These are phyloP conservation scores for Oplegnathus fasciatus DNA, from an alignment of 2,113 vertebrate species.

Conservation along the genomic window DNA sequence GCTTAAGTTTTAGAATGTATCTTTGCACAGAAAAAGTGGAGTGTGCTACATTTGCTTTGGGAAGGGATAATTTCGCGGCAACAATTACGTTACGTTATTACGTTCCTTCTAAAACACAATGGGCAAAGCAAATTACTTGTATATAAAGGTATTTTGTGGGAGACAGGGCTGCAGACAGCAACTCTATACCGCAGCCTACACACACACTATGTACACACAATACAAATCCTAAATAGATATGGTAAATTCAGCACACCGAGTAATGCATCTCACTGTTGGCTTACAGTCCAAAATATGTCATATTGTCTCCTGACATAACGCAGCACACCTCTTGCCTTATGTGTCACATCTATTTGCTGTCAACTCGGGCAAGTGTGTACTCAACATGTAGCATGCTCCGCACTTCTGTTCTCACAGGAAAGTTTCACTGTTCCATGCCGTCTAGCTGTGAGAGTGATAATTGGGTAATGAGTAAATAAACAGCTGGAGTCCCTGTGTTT, in stretches of 20 bases:
- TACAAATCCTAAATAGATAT: conserved; percentile 51
- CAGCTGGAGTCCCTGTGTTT: conserved; percentile 66
- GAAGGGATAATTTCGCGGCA: neutral
- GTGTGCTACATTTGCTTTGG: neutral
- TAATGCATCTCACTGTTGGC: conserved; percentile 62
- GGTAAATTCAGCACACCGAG: conserved; percentile 50
- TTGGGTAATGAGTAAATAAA: conserved; percentile 82
- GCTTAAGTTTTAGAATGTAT: neutral
- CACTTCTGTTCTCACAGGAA: conserved; percentile 74
- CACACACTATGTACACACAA: conserved; percentile 28
- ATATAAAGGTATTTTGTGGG: conserved; percentile 16
- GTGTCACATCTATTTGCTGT: conserved; percentile 75
- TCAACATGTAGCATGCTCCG: conserved; percentile 57
- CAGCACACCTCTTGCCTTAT: conserved; percentile 65
- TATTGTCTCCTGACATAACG: conserved; percentile 64
- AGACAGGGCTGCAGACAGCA: conserved; percentile 21
- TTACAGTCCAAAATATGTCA: conserved; percentile 73
- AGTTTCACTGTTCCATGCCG: conserved; percentile 61
- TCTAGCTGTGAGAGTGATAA: conserved; percentile 70
- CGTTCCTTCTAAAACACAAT: neutral
- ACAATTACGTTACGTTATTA: conserved; percentile 1
- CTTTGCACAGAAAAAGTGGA: neutral
- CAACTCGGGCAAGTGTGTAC: conserved; percentile 61
- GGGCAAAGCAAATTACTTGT: conserved; percentile 26
- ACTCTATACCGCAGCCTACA: conserved; percentile 15